These are phyloP conservation scores for Pandemis cinnamomeana DNA, from an alignment of 2,888 invertebrate species.

Conservation along the genomic window DNA sequence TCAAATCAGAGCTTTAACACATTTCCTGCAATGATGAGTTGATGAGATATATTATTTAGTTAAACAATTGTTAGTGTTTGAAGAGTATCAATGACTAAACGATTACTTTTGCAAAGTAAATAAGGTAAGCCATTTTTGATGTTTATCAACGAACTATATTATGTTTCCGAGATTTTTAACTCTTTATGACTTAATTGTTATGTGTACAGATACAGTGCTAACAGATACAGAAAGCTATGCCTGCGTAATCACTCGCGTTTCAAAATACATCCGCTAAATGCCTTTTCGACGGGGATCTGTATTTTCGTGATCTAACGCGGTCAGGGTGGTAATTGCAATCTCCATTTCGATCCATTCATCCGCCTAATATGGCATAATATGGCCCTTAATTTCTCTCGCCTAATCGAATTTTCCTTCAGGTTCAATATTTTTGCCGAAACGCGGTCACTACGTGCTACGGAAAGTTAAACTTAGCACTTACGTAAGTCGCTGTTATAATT, in stretches of 20 bases:
- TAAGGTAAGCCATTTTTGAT: not conserved
- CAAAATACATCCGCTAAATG: too few species aligned
- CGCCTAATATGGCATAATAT: too few species aligned
- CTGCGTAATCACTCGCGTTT: not conserved
- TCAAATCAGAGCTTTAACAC: conserved; percentile 17
- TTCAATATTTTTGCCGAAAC: not conserved
- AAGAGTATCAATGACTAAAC: not conserved
- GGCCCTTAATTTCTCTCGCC: not conserved
- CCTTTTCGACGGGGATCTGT: too few species aligned
- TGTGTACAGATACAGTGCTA: not conserved
- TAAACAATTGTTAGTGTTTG: not conserved
- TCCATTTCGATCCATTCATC: too few species aligned
- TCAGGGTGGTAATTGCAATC: too few species aligned
- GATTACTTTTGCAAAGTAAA: conserved; percentile 5
- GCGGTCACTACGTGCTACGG: not conserved
- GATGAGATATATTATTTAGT: not conserved
- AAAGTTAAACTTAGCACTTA: conserved; percentile 1
- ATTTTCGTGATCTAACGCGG: too few species aligned
- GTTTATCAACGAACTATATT: conserved; percentile 3
- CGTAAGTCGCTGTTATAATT: conserved; percentile 12
- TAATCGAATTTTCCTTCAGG: not conserved
- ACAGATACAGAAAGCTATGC: not conserved
- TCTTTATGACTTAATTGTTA: conserved; percentile 4
- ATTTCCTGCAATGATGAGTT: conserved; percentile 22
- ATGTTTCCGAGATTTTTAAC: not conserved